phyloP scores from a whole-genome alignment of 1,140 invertebrate species.

The Saccostrea cuccullata region DNA sequence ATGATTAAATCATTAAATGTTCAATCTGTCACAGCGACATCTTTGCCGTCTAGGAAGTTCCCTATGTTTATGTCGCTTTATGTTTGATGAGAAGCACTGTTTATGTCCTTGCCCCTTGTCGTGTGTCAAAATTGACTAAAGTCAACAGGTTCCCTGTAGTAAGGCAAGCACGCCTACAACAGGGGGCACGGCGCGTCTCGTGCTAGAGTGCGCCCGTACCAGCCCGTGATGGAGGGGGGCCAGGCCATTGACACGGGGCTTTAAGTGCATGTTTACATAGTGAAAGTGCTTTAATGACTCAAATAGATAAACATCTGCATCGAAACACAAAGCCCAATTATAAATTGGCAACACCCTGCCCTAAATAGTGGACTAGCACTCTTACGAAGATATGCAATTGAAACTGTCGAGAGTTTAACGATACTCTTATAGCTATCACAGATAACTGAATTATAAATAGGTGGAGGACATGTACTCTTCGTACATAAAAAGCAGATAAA shows the following conservation, averaged over 20 bases:
- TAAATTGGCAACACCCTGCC: not conserved
- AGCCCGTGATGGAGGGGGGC: not conserved
- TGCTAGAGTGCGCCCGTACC: not conserved
- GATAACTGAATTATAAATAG: conserved; percentile 1
- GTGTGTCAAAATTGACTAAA: not conserved
- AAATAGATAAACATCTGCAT: conserved; percentile 8
- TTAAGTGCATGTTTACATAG: not conserved
- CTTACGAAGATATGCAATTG: not conserved
- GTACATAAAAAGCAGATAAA: not conserved
- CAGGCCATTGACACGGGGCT: not conserved
- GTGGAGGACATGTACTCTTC: not conserved
- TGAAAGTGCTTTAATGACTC: not conserved
- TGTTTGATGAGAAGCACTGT: not conserved
- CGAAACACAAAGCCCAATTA: not conserved
- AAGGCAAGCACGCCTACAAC: not conserved
- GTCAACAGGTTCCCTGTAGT: not conserved
- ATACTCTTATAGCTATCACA: not conserved
- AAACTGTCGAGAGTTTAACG: conserved; percentile 3
- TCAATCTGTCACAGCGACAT: conserved; percentile 14
- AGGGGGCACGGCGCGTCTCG: not conserved
- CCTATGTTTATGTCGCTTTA: not conserved
- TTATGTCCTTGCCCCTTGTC: not conserved
- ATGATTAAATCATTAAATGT: conserved; percentile 7
- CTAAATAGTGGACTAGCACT: not conserved
- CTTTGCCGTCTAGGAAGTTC: not conserved